These are phyloP conservation scores for Lytechinus pictus DNA, from an alignment of 35 echinoderm and acorn worm species.

Conservation along the genomic window DNA sequence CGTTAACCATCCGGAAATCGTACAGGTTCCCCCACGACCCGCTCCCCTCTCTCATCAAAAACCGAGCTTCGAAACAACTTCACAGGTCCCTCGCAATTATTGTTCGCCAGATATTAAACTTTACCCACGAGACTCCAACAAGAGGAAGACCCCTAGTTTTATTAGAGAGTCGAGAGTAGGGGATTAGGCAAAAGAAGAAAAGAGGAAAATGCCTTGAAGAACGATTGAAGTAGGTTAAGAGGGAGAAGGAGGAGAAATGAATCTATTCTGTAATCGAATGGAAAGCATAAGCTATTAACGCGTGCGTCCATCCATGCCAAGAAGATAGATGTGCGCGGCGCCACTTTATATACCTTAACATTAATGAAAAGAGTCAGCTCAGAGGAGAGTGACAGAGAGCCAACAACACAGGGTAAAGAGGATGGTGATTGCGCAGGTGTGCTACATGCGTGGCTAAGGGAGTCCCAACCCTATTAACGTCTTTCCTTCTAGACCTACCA, in stretches of 20 bases:
- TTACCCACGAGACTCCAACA: slow-evolving; percentile 18
- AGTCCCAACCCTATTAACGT: slow-evolving; percentile 45
- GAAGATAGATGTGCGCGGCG: slow-evolving; percentile 18
- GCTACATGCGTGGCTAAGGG: slow-evolving; percentile 28
- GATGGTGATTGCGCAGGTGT: slow-evolving; percentile 24
- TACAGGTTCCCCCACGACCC: slow-evolving; percentile 23
- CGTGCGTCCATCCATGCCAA: slow-evolving; percentile 6
- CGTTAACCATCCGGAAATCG: slow-evolving; percentile 25
- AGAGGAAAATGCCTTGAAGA: background rate
- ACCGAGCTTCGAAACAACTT: slow-evolving; percentile 37
- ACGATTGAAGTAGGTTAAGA: background rate
- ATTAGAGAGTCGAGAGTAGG: slow-evolving; percentile 32
- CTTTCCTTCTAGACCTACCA: slow-evolving; percentile 4
- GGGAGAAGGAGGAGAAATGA: background rate
- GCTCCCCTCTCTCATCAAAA: slow-evolving; percentile 45
- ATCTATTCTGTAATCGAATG: slow-evolving; percentile 38
- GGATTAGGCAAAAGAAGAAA: slow-evolving; percentile 3
- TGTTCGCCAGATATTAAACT: slow-evolving; percentile 50
- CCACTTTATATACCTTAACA: background rate
- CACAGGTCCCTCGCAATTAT: slow-evolving; percentile 48
- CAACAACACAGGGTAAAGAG: background rate
- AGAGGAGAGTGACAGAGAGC: background rate
- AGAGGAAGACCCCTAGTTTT: background rate
- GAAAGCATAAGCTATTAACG: slow-evolving; percentile 37
- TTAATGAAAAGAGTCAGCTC: slow-evolving; percentile 46